Percentiles rank a stretch among this genome's conserved stretches.
These are phyloP conservation scores for Apogon talboti DNA, from an alignment of 2,797 vertebrate species.

Conservation along the genomic window DNA sequence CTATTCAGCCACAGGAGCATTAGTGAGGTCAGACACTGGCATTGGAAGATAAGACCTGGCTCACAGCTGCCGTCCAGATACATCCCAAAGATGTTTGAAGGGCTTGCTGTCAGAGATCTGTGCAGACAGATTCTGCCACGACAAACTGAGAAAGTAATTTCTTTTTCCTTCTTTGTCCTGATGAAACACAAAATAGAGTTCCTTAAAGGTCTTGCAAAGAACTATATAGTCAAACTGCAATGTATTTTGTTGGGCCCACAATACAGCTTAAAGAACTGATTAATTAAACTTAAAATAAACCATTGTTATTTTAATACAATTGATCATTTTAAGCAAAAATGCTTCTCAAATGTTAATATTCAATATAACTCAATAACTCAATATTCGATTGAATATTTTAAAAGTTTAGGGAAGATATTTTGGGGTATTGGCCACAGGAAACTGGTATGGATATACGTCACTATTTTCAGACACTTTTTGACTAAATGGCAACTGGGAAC, in stretches of 20 bases:
- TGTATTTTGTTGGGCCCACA: not conserved
- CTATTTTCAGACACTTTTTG: no score
- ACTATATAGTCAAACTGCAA: not conserved
- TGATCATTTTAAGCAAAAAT: no score
- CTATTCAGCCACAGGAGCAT: constrained; percentile 42
- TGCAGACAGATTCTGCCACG: constrained; percentile 30
- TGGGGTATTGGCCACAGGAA: no score
- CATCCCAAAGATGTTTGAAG: constrained; percentile 59
- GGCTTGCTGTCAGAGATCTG: constrained; percentile 42
- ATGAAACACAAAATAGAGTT: constrained; percentile 5
- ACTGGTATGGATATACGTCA: no score
- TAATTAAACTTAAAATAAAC: no score
- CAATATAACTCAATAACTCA: no score
- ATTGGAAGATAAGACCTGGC: constrained; percentile 53
- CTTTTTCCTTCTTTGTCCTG: not conserved
- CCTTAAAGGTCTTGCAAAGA: not conserved
- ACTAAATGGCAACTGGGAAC: no score
- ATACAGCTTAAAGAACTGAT: not conserved
- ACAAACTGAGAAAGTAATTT: constrained; percentile 17
- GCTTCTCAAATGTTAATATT: no score
- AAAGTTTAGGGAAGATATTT: no score
- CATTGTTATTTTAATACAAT: no score
- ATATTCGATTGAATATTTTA: no score
- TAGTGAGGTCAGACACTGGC: constrained; percentile 60
- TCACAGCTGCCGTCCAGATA: constrained; percentile 44